phyloP scores from a whole-genome alignment of 2,888 invertebrate genomes.

The Agonopterix alstromeriana region DNA sequence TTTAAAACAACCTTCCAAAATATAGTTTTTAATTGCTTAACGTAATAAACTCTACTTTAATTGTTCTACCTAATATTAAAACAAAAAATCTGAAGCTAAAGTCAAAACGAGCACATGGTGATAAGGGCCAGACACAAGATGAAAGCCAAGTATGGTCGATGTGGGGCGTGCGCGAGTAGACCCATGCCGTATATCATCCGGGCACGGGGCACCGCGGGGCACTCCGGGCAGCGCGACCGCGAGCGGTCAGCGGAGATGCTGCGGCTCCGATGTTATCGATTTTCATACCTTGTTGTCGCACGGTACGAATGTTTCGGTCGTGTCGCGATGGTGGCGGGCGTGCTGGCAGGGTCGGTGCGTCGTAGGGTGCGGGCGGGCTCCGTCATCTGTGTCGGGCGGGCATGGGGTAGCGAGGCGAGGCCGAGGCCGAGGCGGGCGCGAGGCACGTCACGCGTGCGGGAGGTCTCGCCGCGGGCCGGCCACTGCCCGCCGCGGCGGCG shows the following conservation, averaged over 20 bases:
- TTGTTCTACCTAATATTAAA: background rate
- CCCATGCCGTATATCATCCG: background rate
- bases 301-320: constrained; percentile 18
- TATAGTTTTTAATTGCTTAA: too few species aligned
- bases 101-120: background rate
- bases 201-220: background rate
- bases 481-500: constrained; percentile 52
- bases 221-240: constrained; percentile 2
- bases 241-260: constrained; percentile 27
- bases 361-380: constrained; percentile 58
- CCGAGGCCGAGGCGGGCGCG: constrained; percentile 28
- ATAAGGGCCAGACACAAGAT: background rate
- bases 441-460: constrained; percentile 41
- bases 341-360: constrained; percentile 43
- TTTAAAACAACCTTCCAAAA: too few species aligned
- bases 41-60: background rate
- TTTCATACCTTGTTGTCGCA: constrained; percentile 54
- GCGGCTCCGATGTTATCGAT: constrained; percentile 53
- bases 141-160: background rate
- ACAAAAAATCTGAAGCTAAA: too few species aligned
- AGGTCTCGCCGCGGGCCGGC: constrained; percentile 62
- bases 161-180: background rate
- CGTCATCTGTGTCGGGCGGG: constrained; percentile 74
- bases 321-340: constrained; percentile 23
- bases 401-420: constrained; percentile 56